Conservation (phyloP, 2,888 invertebrate genomes). For the Tenthredo notha region DNA sequence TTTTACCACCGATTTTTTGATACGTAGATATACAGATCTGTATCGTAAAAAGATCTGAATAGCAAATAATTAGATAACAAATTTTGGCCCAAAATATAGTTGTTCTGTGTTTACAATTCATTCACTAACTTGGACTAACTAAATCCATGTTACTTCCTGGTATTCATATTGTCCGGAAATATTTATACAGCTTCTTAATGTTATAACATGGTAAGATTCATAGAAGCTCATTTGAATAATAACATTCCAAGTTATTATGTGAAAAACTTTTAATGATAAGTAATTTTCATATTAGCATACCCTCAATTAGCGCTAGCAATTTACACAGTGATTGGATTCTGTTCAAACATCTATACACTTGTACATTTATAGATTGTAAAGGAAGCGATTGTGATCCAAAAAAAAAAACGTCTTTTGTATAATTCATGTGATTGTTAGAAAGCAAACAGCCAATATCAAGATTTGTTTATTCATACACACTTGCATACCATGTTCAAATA, state of each 20-base stretch:
- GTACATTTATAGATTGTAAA: neutral
- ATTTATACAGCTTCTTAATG: neutral
- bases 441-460: neutral
- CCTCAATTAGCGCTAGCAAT: neutral
- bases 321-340: neutral
- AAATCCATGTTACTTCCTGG: neutral
- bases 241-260: neutral
- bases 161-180: neutral
- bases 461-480: neutral
- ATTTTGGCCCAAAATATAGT: neutral
- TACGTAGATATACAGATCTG: neutral
- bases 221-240: constrained; percentile 1
- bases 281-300: neutral
- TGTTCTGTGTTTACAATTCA: neutral
- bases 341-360: neutral
- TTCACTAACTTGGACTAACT: neutral
- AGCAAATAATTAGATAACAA: neutral
- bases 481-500: neutral
- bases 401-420: neutral
- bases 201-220: neutral
- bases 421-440: neutral
- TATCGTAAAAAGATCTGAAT: neutral
- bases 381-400: neutral
- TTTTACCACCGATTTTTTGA: constrained; percentile 10
- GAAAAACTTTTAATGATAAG: neutral